phyloP scores from a whole-genome alignment of 2,113 vertebrate species.

The Callipepla californica region DNA sequence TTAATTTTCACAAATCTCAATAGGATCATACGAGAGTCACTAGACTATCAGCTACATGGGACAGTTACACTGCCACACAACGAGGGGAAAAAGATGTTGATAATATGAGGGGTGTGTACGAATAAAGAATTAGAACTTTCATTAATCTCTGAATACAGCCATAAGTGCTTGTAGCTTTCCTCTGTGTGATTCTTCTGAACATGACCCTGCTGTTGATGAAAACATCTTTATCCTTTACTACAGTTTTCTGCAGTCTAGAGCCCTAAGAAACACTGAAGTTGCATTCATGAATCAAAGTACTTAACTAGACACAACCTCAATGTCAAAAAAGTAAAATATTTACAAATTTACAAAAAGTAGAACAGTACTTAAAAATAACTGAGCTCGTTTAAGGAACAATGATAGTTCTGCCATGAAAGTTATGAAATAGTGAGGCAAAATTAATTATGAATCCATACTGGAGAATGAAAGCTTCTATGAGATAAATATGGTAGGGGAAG shows the following conservation, averaged over 20 bases:
- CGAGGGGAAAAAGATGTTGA: not conserved
- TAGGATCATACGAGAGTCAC: not conserved
- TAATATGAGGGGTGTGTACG: not conserved
- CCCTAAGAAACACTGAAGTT: not conserved
- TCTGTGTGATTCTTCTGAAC: not conserved
- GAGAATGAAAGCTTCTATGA: not conserved
- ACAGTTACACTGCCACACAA: not conserved
- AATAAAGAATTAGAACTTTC: not conserved
- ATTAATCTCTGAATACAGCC: not conserved
- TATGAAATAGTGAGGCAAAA: not conserved
- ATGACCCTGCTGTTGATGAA: not conserved
- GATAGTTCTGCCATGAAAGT: not conserved
- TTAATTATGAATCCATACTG: not conserved
- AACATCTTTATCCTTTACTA: not conserved
- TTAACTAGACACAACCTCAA: not conserved
- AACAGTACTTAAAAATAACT: not conserved
- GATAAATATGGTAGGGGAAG: not conserved
- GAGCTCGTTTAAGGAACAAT: not conserved
- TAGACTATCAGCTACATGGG: not conserved
- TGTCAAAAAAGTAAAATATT: not conserved
- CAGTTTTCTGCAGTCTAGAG: not conserved
- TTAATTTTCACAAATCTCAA: not conserved
- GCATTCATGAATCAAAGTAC: not conserved
- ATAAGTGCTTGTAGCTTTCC: not conserved
- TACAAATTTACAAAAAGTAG: not conserved